phyloP scores from a whole-genome alignment of 2,113 vertebrate genomes.

The Lamprologus sp. region DNA sequence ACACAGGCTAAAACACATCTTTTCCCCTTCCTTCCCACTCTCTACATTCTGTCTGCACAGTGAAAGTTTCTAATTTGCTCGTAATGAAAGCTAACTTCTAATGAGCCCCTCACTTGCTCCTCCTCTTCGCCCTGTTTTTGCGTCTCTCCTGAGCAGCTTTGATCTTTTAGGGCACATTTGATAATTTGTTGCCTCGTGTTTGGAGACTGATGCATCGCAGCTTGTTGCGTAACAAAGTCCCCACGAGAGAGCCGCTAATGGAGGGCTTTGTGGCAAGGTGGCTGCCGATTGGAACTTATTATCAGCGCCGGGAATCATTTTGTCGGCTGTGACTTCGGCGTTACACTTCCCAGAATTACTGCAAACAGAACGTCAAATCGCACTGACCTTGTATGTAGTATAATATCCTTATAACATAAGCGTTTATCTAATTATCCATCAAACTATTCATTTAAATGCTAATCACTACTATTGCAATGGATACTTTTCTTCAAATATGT shows the following conservation, averaged over 20 bases:
- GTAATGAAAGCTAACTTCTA: conserved; percentile 51
- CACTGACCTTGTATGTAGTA: neutral
- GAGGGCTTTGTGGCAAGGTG: neutral
- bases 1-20: neutral
- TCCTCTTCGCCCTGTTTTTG: neutral
- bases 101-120: conserved; percentile 21
- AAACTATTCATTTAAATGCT: neutral
- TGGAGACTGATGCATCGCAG: neutral
- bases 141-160: conserved; percentile 24
- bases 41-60: conserved; percentile 11
- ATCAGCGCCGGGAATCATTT: neutral
- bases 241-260: neutral
- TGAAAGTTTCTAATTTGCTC: conserved; percentile 52
- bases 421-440: neutral
- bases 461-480: neutral
- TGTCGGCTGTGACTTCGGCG: neutral
- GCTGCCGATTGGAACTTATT: neutral
- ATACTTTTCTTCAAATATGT: neutral
- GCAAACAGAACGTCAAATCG: neutral
- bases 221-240: neutral
- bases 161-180: conserved; percentile 28
- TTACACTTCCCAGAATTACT: neutral
- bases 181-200: conserved; percentile 37
- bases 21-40: neutral
- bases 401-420: neutral